These are phyloP conservation scores for Anomalospiza imberbis DNA, from an alignment of 2,797 vertebrate species.

Conservation along the genomic window DNA sequence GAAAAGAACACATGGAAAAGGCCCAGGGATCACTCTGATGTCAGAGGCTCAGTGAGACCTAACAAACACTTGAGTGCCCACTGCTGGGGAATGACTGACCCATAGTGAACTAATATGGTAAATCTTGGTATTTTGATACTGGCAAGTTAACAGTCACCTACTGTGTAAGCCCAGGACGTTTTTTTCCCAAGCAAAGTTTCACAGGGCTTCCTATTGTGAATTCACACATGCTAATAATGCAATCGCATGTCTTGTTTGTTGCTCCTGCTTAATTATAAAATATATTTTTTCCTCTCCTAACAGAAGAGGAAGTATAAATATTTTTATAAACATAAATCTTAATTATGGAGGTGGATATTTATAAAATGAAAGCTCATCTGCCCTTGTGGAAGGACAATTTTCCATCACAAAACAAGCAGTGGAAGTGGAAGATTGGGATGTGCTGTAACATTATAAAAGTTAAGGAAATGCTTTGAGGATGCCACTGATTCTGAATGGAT, in stretches of 20 bases:
- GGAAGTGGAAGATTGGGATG: background rate
- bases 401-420: background rate
- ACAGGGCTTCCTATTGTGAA: constrained; percentile 41
- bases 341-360: background rate
- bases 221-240: constrained; percentile 47
- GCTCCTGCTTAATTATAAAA: constrained; percentile 26
- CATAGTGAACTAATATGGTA: background rate
- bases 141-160: constrained; percentile 42
- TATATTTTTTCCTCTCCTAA: constrained; percentile 17
- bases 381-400: background rate
- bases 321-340: constrained; percentile 5
- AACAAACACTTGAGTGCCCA: background rate
- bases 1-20: background rate
- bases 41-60: background rate
- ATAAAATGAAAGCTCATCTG: background rate
- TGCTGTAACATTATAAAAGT: background rate
- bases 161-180: background rate
- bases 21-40: background rate
- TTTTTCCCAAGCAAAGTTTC: constrained; percentile 23
- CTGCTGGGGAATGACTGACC: background rate
- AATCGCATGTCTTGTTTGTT: constrained; percentile 3
- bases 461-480: background rate
- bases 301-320: background rate
- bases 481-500: background rate
- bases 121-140: background rate